These are phyloP conservation scores for Eledona agricola DNA, from an alignment of 2,888 invertebrate genomes.

Conservation along the genomic window DNA sequence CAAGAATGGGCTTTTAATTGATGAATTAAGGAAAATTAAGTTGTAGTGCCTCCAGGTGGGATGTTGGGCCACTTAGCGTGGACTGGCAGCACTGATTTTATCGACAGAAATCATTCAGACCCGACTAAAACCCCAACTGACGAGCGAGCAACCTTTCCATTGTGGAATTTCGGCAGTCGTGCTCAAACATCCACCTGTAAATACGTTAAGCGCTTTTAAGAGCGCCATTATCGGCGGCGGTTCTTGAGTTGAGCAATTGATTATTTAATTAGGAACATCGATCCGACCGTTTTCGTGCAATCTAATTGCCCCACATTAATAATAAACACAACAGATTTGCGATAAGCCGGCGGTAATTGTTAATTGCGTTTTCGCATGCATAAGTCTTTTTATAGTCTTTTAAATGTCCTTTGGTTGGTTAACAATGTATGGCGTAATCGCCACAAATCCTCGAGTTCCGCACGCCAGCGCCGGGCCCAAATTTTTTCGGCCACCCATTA, in stretches of 20 bases:
- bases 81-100: conserved; percentile 40
- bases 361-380: conserved; percentile 64
- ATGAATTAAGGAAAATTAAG: conserved; percentile 47
- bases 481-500: too few species aligned
- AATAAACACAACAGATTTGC: conserved; percentile 64
- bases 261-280: conserved; percentile 62
- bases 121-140: conserved; percentile 14
- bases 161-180: conserved; percentile 7
- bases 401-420: conserved; percentile 58
- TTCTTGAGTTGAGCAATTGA: conserved; percentile 56
- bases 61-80: conserved; percentile 36
- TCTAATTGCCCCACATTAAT: conserved; percentile 63
- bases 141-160: conserved; percentile 13
- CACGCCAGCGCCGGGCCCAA: too few species aligned
- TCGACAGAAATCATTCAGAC: conserved; percentile 24
- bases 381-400: conserved; percentile 51
- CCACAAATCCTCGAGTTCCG: conserved; percentile 44
- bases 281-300: conserved; percentile 60
- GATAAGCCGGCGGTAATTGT: conserved; percentile 63
- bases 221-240: conserved; percentile 20
- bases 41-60: conserved; percentile 40
- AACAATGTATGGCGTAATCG: conserved; percentile 51
- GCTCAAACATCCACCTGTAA: conserved; percentile 17
- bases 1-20: conserved; percentile 43
- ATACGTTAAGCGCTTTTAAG: conserved; percentile 17